A percentile compares a stretch with the other conserved stretches of the same genome.
Evolutionary conservation across 92 coral and sea anemone genomes (phyloP).

Genomic region (Montipora capitata): DNA sequence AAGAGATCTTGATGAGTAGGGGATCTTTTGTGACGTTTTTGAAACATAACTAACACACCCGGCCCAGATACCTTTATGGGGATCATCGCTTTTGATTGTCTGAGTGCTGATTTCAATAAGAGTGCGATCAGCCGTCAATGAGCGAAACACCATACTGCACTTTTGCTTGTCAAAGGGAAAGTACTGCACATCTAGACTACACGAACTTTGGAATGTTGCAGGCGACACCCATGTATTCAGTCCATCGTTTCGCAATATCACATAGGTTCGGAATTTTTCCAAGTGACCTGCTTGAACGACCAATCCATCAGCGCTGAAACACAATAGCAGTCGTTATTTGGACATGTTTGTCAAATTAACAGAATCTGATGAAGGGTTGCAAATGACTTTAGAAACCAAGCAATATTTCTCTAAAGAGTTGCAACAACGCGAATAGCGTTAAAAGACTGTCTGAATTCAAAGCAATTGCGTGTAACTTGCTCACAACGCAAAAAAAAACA

Average conservation of each 20-base stretch:
- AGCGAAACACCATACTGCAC: constrained; percentile 68
- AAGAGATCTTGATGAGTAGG: no score
- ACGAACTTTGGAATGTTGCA: constrained; percentile 71
- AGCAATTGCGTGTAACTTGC: no score
- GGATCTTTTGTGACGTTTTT: no score
- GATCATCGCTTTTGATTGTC: constrained; percentile 19
- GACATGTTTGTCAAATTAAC: no score
- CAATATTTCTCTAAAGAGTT: no score
- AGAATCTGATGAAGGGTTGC: no score
- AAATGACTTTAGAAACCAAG: no score
- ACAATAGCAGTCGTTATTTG: neutral
- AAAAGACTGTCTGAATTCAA: no score
- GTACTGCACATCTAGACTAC: constrained; percentile 54
- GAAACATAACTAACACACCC: no score
- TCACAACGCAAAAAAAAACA: no score
- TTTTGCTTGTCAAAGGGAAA: constrained; percentile 74
- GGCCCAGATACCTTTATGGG: neutral
- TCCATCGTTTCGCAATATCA: constrained; percentile 40
- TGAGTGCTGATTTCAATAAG: constrained; percentile 3
- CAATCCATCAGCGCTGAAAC: constrained; percentile 37
- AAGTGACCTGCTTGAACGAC: constrained; percentile 69
- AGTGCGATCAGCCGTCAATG: constrained; percentile 56
- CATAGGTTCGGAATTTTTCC: constrained; percentile 62
- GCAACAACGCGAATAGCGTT: no score
- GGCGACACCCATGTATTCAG: constrained; percentile 70